phyloP scores from a whole-genome alignment of 2,888 invertebrate genomes.

The Disparrhopalites patrizii region DNA sequence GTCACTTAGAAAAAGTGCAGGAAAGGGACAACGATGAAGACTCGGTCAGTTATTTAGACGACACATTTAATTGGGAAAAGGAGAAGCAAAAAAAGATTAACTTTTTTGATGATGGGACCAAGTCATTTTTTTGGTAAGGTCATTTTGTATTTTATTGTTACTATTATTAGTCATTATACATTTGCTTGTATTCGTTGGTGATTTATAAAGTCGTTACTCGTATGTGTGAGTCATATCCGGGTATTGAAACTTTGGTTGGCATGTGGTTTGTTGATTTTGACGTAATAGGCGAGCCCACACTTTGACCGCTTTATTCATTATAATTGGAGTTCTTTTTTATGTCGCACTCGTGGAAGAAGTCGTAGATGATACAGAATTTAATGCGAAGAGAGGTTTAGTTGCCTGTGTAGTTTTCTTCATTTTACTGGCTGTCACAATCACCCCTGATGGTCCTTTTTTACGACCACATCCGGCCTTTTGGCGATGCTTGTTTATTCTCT shows the following conservation, averaged over 20 bases:
- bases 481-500: slow-evolving; percentile 56
- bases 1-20: background rate
- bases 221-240: no score
- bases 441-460: slow-evolving; percentile 58
- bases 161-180: no score
- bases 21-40: background rate
- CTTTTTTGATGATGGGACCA: slow-evolving; percentile 55
- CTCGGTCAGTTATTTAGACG: background rate
- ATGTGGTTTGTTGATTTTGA: no score
- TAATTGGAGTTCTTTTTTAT: slow-evolving; percentile 54
- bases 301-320: slow-evolving; percentile 54
- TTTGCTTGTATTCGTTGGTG: no score
- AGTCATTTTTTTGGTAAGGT: slow-evolving; percentile 55
- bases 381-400: slow-evolving; percentile 56
- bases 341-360: slow-evolving; percentile 55
- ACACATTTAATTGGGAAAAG: slow-evolving; percentile 41
- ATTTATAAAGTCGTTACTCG: no score
- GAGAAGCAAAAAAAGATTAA: slow-evolving; percentile 41
- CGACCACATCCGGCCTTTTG: slow-evolving; percentile 59
- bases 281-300: slow-evolving; percentile 58
- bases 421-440: slow-evolving; percentile 56
- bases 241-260: no score
- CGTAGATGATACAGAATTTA: slow-evolving; percentile 53
- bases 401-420: slow-evolving; percentile 55
- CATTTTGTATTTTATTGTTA: slow-evolving; percentile 48